Conservation (phyloP, 1,140 invertebrate species). For the Eriocheir sinensis region DNA sequence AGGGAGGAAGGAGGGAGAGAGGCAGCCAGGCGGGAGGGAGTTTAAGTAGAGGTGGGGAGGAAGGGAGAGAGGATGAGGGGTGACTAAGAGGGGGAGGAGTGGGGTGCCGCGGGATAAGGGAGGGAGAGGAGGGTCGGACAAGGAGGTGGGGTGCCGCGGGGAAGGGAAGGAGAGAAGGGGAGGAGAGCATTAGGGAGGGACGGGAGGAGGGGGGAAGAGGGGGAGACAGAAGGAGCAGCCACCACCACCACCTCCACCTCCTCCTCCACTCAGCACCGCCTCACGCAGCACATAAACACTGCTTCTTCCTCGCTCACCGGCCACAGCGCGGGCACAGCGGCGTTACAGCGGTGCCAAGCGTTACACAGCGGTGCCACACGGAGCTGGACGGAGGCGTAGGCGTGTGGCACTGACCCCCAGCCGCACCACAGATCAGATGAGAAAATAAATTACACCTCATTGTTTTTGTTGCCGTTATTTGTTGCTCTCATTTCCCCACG, state of each 20-base stretch:
- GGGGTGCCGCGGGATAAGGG: conserved; percentile 5
- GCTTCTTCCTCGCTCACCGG: neutral
- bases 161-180: neutral
- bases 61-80: neutral
- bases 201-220: neutral
- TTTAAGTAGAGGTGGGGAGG: conserved; percentile 11
- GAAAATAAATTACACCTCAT: neutral
- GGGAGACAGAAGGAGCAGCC: neutral
- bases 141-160: neutral
- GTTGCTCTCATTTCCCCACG: neutral
- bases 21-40: too few relatives aligned
- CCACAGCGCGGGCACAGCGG: neutral
- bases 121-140: neutral
- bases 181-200: neutral
- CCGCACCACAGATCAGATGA: neutral
- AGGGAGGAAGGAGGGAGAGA: neutral
- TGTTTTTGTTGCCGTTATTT: too few relatives aligned
- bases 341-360: too few relatives aligned
- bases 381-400: too few relatives aligned
- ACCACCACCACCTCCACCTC: neutral
- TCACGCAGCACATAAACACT: conserved; percentile 13
- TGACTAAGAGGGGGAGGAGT: neutral
- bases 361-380: too few relatives aligned
- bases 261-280: neutral
- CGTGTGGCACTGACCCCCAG: neutral